Evolutionary conservation across 2,888 invertebrate species (phyloP).

Genomic region (Ornithoptera priamus): DNA sequence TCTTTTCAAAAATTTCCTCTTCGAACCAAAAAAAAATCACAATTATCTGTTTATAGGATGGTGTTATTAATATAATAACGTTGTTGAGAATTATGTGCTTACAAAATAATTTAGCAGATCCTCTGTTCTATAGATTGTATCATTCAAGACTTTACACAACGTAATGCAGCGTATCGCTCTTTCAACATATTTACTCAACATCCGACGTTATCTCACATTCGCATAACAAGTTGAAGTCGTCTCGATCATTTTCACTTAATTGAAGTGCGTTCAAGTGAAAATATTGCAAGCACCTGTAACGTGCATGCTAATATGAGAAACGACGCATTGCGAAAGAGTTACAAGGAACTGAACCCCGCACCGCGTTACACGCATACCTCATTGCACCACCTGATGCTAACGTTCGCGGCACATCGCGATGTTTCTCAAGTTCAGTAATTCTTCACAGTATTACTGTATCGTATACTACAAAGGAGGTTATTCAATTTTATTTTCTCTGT

Average conservation of each 20-base stretch:
- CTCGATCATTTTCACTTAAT: conserved; percentile 12
- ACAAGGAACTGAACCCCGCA: not conserved
- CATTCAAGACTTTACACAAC: not conserved
- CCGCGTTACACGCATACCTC: not conserved
- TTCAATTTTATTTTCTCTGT: no score
- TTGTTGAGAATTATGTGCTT: not conserved
- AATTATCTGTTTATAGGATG: no score
- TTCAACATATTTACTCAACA: not conserved
- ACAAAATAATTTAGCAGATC: not conserved
- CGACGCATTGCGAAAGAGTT: not conserved
- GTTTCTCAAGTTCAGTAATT: no score
- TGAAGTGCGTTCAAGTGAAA: conserved; percentile 21
- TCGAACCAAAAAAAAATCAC: no score
- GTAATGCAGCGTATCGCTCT: not conserved
- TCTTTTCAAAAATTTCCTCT: no score
- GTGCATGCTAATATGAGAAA: conserved; percentile 7
- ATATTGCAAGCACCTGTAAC: not conserved
- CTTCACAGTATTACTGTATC: no score
- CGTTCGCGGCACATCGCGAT: not conserved
- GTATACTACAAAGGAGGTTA: no score
- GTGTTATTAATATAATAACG: no score
- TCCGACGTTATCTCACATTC: not conserved
- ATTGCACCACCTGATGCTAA: not conserved
- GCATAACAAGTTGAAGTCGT: not conserved
- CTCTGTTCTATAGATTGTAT: no score